phyloP scores from a whole-genome alignment of 2,797 vertebrate genomes.

The Lemur catta region DNA sequence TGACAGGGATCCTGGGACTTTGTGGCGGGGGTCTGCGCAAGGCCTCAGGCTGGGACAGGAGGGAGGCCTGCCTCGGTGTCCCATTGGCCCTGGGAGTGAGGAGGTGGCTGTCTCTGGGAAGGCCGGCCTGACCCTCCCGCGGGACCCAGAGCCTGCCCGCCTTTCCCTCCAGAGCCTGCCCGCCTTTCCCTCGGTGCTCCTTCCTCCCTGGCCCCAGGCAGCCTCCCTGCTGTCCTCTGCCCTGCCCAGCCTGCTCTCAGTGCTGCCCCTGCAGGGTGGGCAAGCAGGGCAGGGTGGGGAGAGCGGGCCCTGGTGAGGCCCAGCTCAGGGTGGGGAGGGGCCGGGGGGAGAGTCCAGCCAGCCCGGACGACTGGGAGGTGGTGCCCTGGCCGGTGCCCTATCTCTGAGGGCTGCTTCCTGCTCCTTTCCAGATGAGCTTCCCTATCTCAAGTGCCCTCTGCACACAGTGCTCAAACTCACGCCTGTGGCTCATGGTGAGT shows the following conservation, averaged over 20 bases:
- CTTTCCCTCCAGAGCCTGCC: no score
- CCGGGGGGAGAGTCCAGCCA: neutral
- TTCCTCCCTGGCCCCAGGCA: no score
- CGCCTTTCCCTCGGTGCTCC: neutral
- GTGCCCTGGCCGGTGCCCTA: neutral
- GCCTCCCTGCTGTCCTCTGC: neutral
- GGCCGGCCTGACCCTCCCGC: neutral
- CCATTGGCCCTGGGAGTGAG: neutral
- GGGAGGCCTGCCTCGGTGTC: neutral
- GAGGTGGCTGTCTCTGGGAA: neutral
- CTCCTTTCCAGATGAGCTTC: slow-evolving; percentile 81
- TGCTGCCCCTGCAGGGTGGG: neutral
- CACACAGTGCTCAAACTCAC: slow-evolving; percentile 85
- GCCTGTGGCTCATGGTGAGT: slow-evolving; percentile 88
- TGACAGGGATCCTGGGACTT: neutral
- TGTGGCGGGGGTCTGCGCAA: neutral
- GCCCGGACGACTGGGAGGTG: neutral
- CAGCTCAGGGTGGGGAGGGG: rapidly evolving
- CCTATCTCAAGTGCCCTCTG: slow-evolving; percentile 86
- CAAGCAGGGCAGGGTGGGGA: neutral
- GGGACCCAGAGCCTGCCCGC: rapidly evolving
- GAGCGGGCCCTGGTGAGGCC: neutral
- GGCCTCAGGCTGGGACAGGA: neutral
- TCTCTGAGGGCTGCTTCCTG: neutral
- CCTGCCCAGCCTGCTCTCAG: neutral